A percentile compares a stretch with the other conserved stretches of the same genome.
Evolutionary conservation across 2,797 vertebrate species (phyloP).

Genomic region (Euphonia xanthogaster): DNA sequence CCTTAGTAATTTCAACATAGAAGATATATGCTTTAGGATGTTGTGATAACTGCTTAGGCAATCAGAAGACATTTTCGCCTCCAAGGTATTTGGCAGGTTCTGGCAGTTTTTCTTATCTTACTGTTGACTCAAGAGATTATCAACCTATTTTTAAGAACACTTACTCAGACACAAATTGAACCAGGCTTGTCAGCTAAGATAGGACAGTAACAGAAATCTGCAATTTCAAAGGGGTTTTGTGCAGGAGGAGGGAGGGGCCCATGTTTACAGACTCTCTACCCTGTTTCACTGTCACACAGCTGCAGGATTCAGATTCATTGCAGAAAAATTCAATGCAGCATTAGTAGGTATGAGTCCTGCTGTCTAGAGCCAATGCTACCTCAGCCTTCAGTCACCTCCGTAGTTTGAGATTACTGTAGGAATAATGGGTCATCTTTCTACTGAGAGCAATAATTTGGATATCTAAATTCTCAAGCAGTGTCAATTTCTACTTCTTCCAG

Average conservation of each 20-base stretch:
- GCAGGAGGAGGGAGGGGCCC: neutral
- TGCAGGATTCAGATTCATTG: neutral
- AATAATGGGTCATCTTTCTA: neutral
- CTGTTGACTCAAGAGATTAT: neutral
- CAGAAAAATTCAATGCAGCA: neutral
- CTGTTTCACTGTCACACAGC: neutral
- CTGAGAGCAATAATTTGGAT: neutral
- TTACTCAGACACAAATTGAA: neutral
- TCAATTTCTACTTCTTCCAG: neutral
- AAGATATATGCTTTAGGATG: neutral
- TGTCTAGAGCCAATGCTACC: neutral
- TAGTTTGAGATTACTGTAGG: neutral
- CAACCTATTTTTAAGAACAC: constrained; percentile 12
- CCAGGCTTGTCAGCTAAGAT: neutral
- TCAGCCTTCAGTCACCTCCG: neutral
- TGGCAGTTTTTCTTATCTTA: neutral
- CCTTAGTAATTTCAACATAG: neutral
- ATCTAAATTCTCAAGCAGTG: neutral
- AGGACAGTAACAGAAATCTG: neutral
- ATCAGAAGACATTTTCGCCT: neutral
- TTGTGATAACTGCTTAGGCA: neutral
- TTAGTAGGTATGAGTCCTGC: neutral
- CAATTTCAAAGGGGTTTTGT: neutral
- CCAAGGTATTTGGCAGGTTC: neutral
- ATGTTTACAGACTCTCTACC: neutral